A percentile compares a stretch with the other conserved stretches of the same genome.
Evolutionary conservation across 2,797 vertebrate genomes (phyloP).

Genomic region (Chanos chanos): DNA sequence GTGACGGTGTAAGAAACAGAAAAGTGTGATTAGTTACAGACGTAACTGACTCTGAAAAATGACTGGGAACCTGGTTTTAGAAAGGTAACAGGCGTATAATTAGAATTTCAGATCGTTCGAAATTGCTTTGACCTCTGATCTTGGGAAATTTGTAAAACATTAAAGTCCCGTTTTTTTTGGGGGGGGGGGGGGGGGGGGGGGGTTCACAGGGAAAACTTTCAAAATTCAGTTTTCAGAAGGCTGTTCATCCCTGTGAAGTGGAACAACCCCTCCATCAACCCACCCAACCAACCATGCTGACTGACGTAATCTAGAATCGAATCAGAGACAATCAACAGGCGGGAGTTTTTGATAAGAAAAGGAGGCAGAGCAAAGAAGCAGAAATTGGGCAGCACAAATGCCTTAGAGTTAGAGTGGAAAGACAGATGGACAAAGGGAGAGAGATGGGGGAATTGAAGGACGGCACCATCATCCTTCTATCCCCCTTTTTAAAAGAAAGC

Average conservation of each 20-base stretch:
- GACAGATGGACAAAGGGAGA: conserved; percentile 4
- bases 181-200: too few species aligned
- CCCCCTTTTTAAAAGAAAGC: neutral
- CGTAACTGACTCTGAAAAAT: too few species aligned
- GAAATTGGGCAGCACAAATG: conserved; percentile 20
- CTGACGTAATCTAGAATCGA: conserved; percentile 42
- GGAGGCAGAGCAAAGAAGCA: conserved; percentile 13
- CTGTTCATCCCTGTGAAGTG: conserved; percentile 22
- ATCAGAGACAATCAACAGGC: conserved; percentile 38
- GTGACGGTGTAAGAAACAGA: too few species aligned
- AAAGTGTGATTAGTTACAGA: too few species aligned
- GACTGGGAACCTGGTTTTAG: too few species aligned
- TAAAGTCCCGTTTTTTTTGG: too few species aligned
- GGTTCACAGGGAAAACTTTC: too few species aligned
- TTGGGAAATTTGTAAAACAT: too few species aligned
- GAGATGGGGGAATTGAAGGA: neutral
- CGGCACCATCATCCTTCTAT: too few species aligned
- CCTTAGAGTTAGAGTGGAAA: conserved; percentile 9
- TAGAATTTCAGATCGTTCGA: too few species aligned
- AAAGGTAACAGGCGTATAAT: too few species aligned
- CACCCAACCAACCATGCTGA: conserved; percentile 17
- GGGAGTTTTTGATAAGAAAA: conserved; percentile 42
- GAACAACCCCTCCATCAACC: conserved; percentile 20
- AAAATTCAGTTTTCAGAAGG: conserved; percentile 14
- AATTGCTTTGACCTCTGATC: too few species aligned